Evolutionary conservation across 2,113 vertebrate species (phyloP).

Genomic region (Orycteropus afer): DNA sequence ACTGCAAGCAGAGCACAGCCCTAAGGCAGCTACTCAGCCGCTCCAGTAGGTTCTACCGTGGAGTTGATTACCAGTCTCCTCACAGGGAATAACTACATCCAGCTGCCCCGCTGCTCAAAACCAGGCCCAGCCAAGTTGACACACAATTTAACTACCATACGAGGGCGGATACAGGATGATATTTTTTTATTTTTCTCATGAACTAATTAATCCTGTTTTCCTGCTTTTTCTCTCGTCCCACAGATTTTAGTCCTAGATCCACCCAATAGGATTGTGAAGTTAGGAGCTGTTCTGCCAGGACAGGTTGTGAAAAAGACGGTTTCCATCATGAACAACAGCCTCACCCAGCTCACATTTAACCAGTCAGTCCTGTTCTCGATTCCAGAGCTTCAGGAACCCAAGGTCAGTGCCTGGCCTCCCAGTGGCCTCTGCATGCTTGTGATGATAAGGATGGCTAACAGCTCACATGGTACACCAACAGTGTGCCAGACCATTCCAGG

Average conservation of each 20-base stretch:
- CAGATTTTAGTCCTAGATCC: conserved; percentile 90
- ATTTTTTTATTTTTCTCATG: background rate
- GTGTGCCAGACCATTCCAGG: background rate
- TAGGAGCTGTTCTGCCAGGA: conserved; percentile 88
- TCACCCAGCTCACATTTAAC: conserved; percentile 84
- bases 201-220: background rate
- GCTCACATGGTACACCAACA: background rate
- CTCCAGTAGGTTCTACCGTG: too few relatives aligned
- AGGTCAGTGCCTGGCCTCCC: conserved; percentile 81
- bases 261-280: conserved; percentile 86
- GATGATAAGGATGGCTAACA: background rate
- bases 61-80: too few relatives aligned
- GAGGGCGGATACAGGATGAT: rapidly evolving
- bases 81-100: too few relatives aligned
- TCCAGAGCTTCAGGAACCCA: conserved; percentile 84
- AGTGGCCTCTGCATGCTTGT: rapidly evolving
- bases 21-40: too few relatives aligned
- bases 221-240: background rate
- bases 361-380: conserved; percentile 76
- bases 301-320: conserved; percentile 86
- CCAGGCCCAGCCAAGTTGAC: too few relatives aligned
- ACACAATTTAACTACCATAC: too few relatives aligned
- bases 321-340: conserved; percentile 89
- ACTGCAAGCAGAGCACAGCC: too few relatives aligned
- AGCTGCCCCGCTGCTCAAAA: too few relatives aligned